Evolutionary conservation across 2,113 vertebrate genomes (phyloP).

Genomic region (Puffinus mauretanicus): DNA sequence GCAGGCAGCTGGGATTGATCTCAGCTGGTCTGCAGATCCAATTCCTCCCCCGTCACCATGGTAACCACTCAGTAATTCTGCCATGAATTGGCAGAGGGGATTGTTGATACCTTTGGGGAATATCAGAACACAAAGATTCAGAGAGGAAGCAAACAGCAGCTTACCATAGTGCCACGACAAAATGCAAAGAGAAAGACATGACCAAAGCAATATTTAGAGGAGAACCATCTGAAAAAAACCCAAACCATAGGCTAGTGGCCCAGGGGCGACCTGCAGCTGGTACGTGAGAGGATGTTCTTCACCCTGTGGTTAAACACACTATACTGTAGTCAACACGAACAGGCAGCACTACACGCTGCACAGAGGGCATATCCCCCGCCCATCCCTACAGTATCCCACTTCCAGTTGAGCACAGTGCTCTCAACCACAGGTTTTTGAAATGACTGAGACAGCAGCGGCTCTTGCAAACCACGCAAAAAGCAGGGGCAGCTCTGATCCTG

Average conservation of each 20-base stretch:
- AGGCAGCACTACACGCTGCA: neutral
- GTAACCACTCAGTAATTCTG: conserved; percentile 69
- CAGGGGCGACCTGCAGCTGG: neutral
- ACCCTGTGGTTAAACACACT: rapidly evolving
- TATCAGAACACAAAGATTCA: neutral
- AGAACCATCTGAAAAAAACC: neutral
- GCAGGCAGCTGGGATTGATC: conserved; percentile 49
- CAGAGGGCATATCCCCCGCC: neutral
- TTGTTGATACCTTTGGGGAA: neutral
- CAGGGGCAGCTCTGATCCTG: neutral
- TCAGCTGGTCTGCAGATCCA: conserved; percentile 26
- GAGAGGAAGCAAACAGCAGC: neutral
- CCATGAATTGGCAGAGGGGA: conserved; percentile 18
- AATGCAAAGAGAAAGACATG: rapidly evolving
- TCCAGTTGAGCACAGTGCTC: neutral
- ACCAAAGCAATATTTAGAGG: rapidly evolving
- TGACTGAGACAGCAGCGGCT: neutral
- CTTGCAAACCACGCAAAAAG: neutral
- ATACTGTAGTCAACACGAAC: rapidly evolving
- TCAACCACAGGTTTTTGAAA: neutral
- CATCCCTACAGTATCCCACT: no score
- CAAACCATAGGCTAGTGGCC: rapidly evolving
- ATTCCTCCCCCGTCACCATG: conserved; percentile 51
- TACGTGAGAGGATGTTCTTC: neutral
- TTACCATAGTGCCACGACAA: neutral